These are phyloP conservation scores for Margarornis squamiger DNA, from an alignment of 2,797 vertebrate species.

Conservation along the genomic window DNA sequence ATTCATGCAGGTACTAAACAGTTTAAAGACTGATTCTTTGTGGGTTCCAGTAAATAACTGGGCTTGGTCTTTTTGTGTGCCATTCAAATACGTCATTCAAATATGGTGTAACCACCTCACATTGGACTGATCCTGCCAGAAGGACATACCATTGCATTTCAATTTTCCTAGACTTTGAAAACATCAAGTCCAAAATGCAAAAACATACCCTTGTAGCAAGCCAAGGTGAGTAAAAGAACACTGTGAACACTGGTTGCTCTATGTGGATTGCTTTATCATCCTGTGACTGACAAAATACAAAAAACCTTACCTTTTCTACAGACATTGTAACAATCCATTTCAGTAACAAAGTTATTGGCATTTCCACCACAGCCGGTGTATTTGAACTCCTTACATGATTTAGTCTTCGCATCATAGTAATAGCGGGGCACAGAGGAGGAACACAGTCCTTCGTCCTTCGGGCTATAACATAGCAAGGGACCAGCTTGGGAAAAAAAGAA, in stretches of 20 bases:
- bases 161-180: background rate
- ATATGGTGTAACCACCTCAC: background rate
- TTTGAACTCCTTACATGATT: conserved; percentile 84
- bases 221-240: background rate
- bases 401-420: conserved; percentile 83
- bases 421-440: conserved; percentile 87
- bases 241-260: background rate
- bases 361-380: conserved; percentile 92
- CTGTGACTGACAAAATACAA: background rate
- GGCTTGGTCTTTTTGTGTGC: background rate
- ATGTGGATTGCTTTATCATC: background rate
- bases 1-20: background rate
- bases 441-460: conserved; percentile 86
- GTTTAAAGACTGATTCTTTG: background rate
- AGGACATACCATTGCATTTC: background rate
- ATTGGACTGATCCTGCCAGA: background rate
- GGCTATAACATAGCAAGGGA: conserved; percentile 86
- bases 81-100: background rate
- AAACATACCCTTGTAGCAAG: background rate
- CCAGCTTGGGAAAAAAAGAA: conserved; percentile 64
- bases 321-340: conserved; percentile 78
- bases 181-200: background rate
- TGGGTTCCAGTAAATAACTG: background rate
- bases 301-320: conserved; percentile 81
- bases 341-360: conserved; percentile 88